Evolutionary conservation across 2,888 invertebrate species (phyloP), one percentile per base, ranked within the genome.

Genomic region (Meandrusa payeni): DNA sequence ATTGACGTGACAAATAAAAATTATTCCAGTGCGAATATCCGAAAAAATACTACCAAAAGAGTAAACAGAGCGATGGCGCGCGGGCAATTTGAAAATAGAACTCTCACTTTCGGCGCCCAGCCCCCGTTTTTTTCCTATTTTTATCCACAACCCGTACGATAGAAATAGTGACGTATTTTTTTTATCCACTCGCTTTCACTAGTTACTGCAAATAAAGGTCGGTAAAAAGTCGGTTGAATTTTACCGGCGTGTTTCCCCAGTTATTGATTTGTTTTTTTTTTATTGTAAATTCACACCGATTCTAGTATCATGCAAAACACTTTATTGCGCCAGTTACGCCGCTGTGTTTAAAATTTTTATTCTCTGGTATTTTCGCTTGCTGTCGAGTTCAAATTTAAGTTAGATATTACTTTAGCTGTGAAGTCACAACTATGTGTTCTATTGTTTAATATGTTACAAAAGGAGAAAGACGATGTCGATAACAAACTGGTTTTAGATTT

Each of bases 111-210:
- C 83, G 51, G 39, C 59, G 61, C 47, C 57, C 62, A 61, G 67
- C 69, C 63, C 59, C 61, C 57, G 59, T 70, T 68, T 70, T 78
- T 70, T 64, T 61, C 61, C 66, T 71, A 69, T 70, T 75, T 76
- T 71, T 71, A 70, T 70, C 60, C 66, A 62, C 69, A 60, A 67
- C 67, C 70, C 64, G 70, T 71, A 73, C 82, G 76, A 80, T 83
- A 83, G 83, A 75, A 83, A 77, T 80, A 82, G 85, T 85, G 85
- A 78, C 77, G 79, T 74, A 72, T 78, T 82, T 81, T 76, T 76
- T 71, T 59, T 64, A 61, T 52, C 51, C 81, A 81, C 69, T 80
- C 85, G 61, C 68, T 86, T 76, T 86, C 73, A 64, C 57, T 75
- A 70, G 76, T 76, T 67, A 76, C 73, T 76, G 76, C 81, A 79